Base-by-base conservation (phyloP, 2,797 vertebrate genomes). In the Galago senegalensis region DNA sequence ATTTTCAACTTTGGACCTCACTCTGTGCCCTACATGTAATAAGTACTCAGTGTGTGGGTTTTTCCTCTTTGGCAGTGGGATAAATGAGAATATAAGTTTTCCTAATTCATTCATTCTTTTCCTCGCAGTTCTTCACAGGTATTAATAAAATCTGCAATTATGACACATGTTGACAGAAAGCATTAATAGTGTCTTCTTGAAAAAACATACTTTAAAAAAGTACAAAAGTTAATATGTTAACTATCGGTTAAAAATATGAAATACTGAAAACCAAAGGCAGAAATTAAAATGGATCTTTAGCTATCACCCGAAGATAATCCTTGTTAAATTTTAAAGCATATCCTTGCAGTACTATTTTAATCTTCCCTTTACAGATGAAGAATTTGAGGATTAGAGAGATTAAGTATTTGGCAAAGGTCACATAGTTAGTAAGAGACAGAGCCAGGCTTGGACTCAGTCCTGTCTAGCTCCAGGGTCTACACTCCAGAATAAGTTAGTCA, bases 351-450 rank as follows among this genome's bases (percentile, higher is more conserved):
- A 12, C 13, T 56, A 23, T 13, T 14, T n/a, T 80, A 83, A 70
- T n/a, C 79, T 91, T 76, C 29, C 21, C 31, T 53, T 85, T 61
- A 25, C n/a, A 61, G 18, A 79, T 83, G 49, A 93, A 87, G 82
- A 89, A 97, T 81, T n/a, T 80, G 79, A 91, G 65, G 86, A 87
- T 94, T 43, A 76, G 7, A 31, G 49, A 93, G 79, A 80, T 82
- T 79, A 82, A 83, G 14, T 63, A 17, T 63, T 80, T 93, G 81
- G 53, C 88, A 84, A 82, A 93, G 34, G 31, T 89, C 94, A 25
- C 46, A n/a, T 5, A 56, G 40, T 31, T 21, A 79, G n/a, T 31
- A 72, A 83, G 60, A 27, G 23, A 34, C 16, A 70, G 72, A 80
- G 37, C 12, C 5, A 29, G 43, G 46, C 61, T 72, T 20, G 14